A percentile compares a stretch with the other conserved stretches of the same genome.
phyloP scores from a whole-genome alignment of 2,113 vertebrate genomes.

The Chaetodon auriga region DNA sequence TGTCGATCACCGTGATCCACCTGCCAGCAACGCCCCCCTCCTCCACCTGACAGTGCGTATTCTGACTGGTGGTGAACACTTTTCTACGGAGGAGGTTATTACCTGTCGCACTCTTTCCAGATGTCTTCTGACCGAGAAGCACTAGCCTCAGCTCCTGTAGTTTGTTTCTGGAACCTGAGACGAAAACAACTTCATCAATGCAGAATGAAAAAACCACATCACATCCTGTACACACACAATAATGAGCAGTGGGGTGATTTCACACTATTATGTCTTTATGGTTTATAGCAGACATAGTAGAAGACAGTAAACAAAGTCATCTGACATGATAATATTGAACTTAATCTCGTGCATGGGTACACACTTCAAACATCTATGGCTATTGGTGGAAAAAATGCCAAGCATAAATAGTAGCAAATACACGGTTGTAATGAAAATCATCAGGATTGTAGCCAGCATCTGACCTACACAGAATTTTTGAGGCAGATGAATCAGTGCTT shows the following conservation, averaged over 20 bases:
- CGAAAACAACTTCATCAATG: not conserved
- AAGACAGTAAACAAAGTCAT: no score
- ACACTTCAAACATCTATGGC: not conserved
- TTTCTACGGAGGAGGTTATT: conserved; percentile 52
- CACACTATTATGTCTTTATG: no score
- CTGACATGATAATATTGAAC: no score
- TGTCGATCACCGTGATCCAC: conserved; percentile 61
- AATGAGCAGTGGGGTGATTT: no score
- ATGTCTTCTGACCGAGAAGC: conserved; percentile 59
- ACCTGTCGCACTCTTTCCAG: conserved; percentile 63
- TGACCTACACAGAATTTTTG: no score
- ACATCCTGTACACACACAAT: not conserved
- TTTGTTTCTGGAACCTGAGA: conserved; percentile 24
- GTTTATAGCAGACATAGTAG: no score
- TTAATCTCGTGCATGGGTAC: not conserved
- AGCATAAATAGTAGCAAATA: no score
- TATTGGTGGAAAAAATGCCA: no score
- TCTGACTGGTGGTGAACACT: conserved; percentile 28
- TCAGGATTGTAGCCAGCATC: no score
- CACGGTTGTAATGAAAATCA: no score
- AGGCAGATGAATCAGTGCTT: no score
- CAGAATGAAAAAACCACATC: not conserved
- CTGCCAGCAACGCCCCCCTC: not conserved
- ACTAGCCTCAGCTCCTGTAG: conserved; percentile 44
- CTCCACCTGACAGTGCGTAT: not conserved